A percentile compares a stretch with the other conserved stretches of the same genome.
Conservation (phyloP, 2,797 vertebrate species). For the Anniella stebbinsi region DNA sequence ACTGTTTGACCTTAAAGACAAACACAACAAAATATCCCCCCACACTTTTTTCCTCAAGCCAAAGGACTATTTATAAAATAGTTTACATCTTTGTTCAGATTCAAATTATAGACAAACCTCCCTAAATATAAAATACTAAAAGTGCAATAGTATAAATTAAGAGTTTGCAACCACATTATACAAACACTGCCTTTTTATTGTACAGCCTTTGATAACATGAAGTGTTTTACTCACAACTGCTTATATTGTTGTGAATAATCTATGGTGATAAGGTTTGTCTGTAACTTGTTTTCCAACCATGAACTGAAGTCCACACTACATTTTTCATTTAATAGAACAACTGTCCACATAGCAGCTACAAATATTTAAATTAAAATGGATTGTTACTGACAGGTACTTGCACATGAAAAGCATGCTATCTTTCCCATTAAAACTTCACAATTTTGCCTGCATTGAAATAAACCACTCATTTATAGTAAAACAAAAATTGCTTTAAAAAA, state of each 20-base stretch:
- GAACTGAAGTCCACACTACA: slow-evolving; percentile 85
- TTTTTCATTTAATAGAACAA: slow-evolving; percentile 91
- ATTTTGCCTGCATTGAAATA: slow-evolving; percentile 89
- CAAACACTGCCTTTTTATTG: slow-evolving; percentile 88
- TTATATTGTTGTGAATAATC: slow-evolving; percentile 82
- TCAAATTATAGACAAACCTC: slow-evolving; percentile 98
- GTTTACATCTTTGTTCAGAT: slow-evolving; percentile 90
- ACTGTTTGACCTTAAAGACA: slow-evolving; percentile 69
- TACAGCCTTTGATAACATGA: slow-evolving; percentile 81
- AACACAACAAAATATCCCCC: slow-evolving; percentile 76
- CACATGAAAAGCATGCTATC: slow-evolving; percentile 85
- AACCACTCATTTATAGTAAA: slow-evolving; percentile 85
- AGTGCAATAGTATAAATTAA: slow-evolving; percentile 99
- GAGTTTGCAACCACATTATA: slow-evolving; percentile 95
- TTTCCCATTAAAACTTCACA: slow-evolving; percentile 89
- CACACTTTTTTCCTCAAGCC: slow-evolving; percentile 67
- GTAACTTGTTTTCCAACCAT: slow-evolving; percentile 87
- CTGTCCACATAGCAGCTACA: slow-evolving; percentile 98
- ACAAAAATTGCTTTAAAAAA: slow-evolving; percentile 71
- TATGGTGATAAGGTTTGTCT: slow-evolving; percentile 88
- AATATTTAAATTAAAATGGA: slow-evolving; percentile 84
- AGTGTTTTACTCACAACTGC: slow-evolving; percentile 79
- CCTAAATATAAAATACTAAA: slow-evolving; percentile 89
- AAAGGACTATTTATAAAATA: slow-evolving; percentile 85
- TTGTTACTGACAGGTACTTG: slow-evolving; percentile 84